Base-by-base conservation (phyloP, 2,888 invertebrate genomes). In the Chaetoderma sp. region DNA sequence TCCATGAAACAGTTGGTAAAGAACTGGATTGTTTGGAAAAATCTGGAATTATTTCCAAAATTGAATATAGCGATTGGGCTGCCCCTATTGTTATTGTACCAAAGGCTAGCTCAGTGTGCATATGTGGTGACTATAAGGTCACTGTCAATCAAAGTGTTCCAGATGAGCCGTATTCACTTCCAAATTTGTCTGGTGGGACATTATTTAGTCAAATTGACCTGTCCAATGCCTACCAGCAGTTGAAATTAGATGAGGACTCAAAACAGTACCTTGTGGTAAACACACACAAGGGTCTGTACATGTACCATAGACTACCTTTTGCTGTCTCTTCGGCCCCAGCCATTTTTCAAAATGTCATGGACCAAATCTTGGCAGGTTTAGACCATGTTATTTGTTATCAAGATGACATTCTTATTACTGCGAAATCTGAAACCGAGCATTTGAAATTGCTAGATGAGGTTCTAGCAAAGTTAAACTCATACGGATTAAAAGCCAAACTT, bases 321-420 rank as follows among this genome's bases (percentile, higher is more conserved):
- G 71, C 68, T 2, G 63, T 75, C 10, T 63, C 62, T 5, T 55
- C 67, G 4, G 65, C 71, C 2, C 68, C 67, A 21, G 63, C 32
- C 10, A 61, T 73, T 18, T 75, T 73, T 52, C 73, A 75, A 50
- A 3, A 44, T 0, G 55, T 65, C 13, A 72, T 77, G 74, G 77
- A 78, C 16, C 49, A 60, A 1, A 36, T 71, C 5, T 39, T 74
- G 36, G 50, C 45, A 4, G 71, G 71, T 3, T 59, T 74, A 1
- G 47, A 18, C 18, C 60, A 65, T 3, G 68, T 68, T 3, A 56
- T 58, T 18, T 59, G 49, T 8, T 71, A 70, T 32, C 50, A 71
- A 21, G 77, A 78, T 58, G 75, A 78, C 44, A 71, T 75, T 18
- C 57, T 69, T 8, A 44, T 73, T 10, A 60, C 68, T 13, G 64